phyloP scores from a whole-genome alignment of 2,888 invertebrate species.

The Norana najaformis region DNA sequence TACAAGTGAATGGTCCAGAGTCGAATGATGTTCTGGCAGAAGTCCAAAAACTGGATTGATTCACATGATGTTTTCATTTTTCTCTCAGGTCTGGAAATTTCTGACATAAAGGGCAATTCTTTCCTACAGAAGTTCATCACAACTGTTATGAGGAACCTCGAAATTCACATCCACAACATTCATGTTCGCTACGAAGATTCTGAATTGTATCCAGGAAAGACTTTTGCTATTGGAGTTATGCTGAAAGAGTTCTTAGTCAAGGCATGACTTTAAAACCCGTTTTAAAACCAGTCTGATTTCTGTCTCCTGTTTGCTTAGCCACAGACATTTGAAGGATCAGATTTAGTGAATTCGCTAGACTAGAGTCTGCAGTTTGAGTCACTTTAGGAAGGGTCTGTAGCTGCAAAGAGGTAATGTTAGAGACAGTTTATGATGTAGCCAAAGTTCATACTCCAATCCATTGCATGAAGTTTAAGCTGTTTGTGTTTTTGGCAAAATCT shows the following conservation, averaged over 20 bases:
- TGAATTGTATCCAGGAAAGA: background rate
- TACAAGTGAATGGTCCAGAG: background rate
- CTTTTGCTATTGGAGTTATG: background rate
- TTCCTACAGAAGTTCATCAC: background rate
- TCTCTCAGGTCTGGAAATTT: background rate
- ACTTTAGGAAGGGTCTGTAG: too few species aligned
- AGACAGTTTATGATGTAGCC: too few species aligned
- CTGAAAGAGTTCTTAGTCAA: background rate
- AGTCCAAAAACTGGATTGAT: too few species aligned
- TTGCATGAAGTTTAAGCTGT: too few species aligned
- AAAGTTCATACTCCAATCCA: too few species aligned
- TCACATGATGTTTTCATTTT: background rate
- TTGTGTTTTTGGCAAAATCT: too few species aligned
- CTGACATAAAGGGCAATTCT: too few species aligned
- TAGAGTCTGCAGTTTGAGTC: too few species aligned
- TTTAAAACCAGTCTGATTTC: background rate
- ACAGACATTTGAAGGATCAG: background rate
- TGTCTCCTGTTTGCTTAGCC: background rate
- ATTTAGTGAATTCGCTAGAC: too few species aligned
- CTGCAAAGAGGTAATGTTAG: too few species aligned
- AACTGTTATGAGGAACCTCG: background rate
- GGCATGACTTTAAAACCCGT: background rate
- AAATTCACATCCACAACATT: background rate
- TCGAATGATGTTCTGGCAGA: background rate
- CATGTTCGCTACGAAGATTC: background rate